Base-by-base conservation (phyloP, 2,888 invertebrate genomes). In the Tinea trinotella region DNA sequence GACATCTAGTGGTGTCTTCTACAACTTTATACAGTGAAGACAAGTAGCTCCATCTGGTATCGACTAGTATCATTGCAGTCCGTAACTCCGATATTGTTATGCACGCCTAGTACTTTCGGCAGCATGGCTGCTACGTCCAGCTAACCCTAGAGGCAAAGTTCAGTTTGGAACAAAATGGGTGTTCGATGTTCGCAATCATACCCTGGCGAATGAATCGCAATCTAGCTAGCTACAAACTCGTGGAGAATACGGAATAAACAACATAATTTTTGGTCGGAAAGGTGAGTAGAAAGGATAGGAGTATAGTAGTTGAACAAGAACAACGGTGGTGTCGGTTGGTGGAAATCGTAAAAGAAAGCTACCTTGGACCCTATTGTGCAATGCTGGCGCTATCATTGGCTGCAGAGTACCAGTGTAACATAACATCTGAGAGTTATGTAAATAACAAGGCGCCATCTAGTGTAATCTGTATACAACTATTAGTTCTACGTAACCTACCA, bases 121-220 rank as follows among this genome's bases (percentile, higher is more conserved):
- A 59, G 52, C 60, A 58, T 60, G 59, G 60, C 61, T 61, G 62
- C 57, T 61, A 61, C 58, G 61, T 62, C 59, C 58, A 56, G 58
- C 57, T 60, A 24, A 54, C 52, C 6, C 17, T n/a, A 35, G 12
- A 5, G 48, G 12, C 50, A 5, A 24, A 24, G 18, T 24, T n/a
- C 24, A 20, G 3, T 48, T n/a, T 48, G 18, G n/a, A 4, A 40
- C 3, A 3, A 12, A 40, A 5, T 9, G 6, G 30, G 5, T 9
- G 9, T 7, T 30, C 30, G 30, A 5, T 5, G 6, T 5, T 5
- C 30, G 9, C 30, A 5, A 30, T 13, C 40, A 13, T 12, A 17
- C 13, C 40, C 40, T 12, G 40, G 13, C 40, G 40, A 40, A 15
- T 40, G 40, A 40, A 40, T 40, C 12, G n/a, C n/a, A n/a, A n/a